These are phyloP conservation scores for Plemyria rubiginata DNA, from an alignment of 2,888 invertebrate species.

Conservation along the genomic window DNA sequence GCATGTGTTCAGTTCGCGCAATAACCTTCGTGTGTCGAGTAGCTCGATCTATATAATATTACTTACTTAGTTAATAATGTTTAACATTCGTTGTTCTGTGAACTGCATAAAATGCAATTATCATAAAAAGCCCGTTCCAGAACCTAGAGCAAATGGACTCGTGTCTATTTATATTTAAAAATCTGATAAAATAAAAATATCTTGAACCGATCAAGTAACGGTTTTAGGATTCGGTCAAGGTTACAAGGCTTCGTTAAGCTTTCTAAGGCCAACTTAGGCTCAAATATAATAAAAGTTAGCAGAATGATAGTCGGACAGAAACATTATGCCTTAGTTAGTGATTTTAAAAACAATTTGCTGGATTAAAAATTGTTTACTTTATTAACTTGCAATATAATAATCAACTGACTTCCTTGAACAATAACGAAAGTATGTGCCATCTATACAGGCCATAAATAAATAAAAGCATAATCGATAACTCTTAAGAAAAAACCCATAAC, in stretches of 20 bases:
- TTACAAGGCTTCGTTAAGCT: neutral
- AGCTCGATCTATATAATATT: conserved; percentile 12
- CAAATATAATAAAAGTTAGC: neutral
- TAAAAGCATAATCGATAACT: too few relatives aligned
- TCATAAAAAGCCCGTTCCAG: neutral
- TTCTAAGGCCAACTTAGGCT: conserved; percentile 1
- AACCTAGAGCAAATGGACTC: neutral
- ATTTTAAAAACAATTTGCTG: conserved; percentile 6
- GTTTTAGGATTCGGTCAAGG: neutral
- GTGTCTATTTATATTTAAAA: neutral
- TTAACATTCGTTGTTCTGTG: neutral
- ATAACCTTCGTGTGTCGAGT: conserved; percentile 26
- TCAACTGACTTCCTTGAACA: conserved; percentile 10
- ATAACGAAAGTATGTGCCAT: conserved; percentile 11
- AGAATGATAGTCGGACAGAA: too few relatives aligned
- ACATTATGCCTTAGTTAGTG: neutral
- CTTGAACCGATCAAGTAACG: neutral
- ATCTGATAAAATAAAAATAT: neutral
- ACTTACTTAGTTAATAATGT: conserved; percentile 4
- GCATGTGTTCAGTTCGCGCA: conserved; percentile 63
- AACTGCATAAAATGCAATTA: conserved; percentile 2
- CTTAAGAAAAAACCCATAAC: too few relatives aligned
- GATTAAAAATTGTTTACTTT: neutral
- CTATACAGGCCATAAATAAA: too few relatives aligned
- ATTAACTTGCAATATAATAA: neutral